Evolutionary conservation across 2,113 vertebrate genomes (phyloP).

Genomic region (Hipposideros armiger): DNA sequence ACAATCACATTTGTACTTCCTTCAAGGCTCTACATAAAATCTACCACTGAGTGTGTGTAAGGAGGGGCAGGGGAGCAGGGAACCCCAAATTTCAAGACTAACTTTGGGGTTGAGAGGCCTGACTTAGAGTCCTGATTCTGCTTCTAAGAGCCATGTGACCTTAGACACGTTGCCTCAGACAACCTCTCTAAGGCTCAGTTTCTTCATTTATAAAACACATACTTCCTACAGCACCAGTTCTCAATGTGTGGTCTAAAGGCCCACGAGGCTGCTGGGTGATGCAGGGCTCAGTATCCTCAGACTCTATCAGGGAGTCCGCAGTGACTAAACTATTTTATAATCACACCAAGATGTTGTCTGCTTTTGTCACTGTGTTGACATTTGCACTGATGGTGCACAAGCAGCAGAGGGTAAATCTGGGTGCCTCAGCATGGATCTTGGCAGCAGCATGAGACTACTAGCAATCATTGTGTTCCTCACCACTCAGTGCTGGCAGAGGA

Average conservation of each 20-base stretch:
- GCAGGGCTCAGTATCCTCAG: no score
- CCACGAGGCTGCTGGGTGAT: not conserved
- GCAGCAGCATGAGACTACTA: not conserved
- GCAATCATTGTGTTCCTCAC: not conserved
- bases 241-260: not conserved
- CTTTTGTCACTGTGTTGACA: not conserved
- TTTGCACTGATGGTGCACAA: not conserved
- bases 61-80: rapidly evolving
- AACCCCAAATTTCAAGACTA: not conserved
- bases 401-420: not conserved
- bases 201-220: not conserved
- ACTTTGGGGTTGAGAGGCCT: not conserved
- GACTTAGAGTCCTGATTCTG: not conserved
- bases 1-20: not conserved
- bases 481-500: no score
- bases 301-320: not conserved
- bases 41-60: rapidly evolving
- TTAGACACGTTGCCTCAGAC: not conserved
- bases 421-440: rapidly evolving
- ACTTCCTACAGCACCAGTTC: not conserved
- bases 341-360: not conserved
- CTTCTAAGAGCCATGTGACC: not conserved
- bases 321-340: not conserved
- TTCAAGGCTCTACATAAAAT: not conserved
- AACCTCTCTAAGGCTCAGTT: not conserved